These are phyloP conservation scores for Cantharis nigra DNA, from an alignment of 2,888 invertebrate genomes.

Conservation along the genomic window DNA sequence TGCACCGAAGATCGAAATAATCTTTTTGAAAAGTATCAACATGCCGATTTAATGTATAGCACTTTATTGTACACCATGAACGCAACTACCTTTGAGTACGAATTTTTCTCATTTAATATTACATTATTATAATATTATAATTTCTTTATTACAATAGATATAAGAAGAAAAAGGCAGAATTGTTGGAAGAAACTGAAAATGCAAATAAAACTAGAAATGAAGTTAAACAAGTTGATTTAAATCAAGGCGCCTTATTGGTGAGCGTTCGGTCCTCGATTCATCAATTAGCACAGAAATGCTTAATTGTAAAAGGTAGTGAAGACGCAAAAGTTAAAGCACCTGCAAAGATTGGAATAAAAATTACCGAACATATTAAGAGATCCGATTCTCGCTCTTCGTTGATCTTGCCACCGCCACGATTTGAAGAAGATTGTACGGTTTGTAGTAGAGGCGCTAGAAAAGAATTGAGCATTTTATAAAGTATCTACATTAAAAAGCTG, in stretches of 20 bases:
- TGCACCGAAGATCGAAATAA: slow-evolving; percentile 40
- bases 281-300: slow-evolving; percentile 60
- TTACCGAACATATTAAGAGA: not conserved
- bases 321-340: not conserved
- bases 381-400: not conserved
- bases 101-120: not conserved
- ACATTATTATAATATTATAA: not conserved
- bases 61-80: slow-evolving; percentile 45
- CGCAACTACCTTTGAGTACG: slow-evolving; percentile 44
- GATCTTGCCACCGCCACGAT: slow-evolving; percentile 1
- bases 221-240: slow-evolving; percentile 54
- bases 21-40: slow-evolving; percentile 42
- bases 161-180: slow-evolving; percentile 56
- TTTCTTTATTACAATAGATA: slow-evolving; percentile 51
- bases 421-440: slow-evolving; percentile 16
- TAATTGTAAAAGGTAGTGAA: slow-evolving; percentile 28
- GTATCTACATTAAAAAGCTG: not conserved
- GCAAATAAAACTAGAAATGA: slow-evolving; percentile 56
- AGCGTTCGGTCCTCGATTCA: slow-evolving; percentile 64
- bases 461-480: not conserved
- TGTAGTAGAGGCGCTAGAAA: not conserved
- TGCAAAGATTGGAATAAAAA: not conserved
- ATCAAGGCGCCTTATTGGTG: slow-evolving; percentile 60
- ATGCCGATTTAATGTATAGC: slow-evolving; percentile 41
- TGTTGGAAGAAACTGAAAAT: slow-evolving; percentile 56